phyloP scores from a whole-genome alignment of 2,888 invertebrate species.

The Noctua janthina region DNA sequence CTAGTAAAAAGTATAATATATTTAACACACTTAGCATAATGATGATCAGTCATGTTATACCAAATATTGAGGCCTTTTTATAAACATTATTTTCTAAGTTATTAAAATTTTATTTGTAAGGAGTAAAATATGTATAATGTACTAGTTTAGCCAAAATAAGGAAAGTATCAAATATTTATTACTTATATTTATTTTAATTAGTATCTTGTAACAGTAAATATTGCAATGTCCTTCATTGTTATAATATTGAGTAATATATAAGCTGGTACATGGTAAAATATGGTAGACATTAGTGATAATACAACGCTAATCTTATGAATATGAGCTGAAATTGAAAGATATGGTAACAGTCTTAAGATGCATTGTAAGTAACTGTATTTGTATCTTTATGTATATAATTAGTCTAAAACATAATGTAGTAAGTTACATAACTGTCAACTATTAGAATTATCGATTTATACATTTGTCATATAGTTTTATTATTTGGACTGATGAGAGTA shows the following conservation, averaged over 20 bases:
- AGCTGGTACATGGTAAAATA: conserved; percentile 57
- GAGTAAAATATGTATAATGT: conserved; percentile 19
- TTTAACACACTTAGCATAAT: conserved; percentile 40
- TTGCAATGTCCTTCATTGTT: conserved; percentile 49
- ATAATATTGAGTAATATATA: conserved; percentile 57
- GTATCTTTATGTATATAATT: conserved; percentile 66
- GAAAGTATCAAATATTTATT: conserved; percentile 31
- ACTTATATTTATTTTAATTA: conserved; percentile 38
- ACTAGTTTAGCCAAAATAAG: conserved; percentile 46
- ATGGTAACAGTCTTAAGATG: conserved; percentile 70
- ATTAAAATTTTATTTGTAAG: conserved; percentile 52
- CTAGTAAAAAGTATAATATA: conserved; percentile 1
- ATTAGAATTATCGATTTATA: conserved; percentile 58
- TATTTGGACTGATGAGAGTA: conserved; percentile 55
- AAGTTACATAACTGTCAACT: conserved; percentile 60
- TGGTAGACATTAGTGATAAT: conserved; percentile 71
- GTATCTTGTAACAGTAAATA: conserved; percentile 33
- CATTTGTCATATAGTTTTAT: conserved; percentile 46
- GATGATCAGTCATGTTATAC: conserved; percentile 61
- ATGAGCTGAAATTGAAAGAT: conserved; percentile 83
- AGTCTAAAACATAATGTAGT: conserved; percentile 61
- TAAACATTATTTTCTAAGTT: conserved; percentile 65
- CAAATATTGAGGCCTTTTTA: conserved; percentile 86
- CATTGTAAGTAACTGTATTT: conserved; percentile 67
- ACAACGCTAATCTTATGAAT: conserved; percentile 89